Evolutionary conservation across 2,888 invertebrate genomes (phyloP), one percentile per base, ranked within the genome.

Genomic region (Hirtodrosophila cameraria): DNA sequence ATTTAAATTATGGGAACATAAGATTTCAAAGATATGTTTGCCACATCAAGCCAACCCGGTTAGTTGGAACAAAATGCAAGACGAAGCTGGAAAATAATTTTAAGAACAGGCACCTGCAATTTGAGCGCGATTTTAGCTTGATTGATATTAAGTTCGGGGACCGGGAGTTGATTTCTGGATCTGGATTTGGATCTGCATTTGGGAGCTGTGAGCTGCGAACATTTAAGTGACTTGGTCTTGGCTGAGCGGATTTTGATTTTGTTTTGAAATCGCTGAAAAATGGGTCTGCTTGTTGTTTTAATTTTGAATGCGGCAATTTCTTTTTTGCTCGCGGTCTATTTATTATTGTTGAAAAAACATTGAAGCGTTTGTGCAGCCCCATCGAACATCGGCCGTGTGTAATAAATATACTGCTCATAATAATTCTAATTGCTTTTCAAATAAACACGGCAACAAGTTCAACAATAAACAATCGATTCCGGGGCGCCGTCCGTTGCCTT

Each of bases 1-100:
- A 88, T 79, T 86, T 89, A 90, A 89, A 89, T 89, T 89, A 90
- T 89, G 89, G 90, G 90, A 90, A 90, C 84, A 75, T 76, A 74
- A 82, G 58, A 78, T 80, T 78, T 74, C 72, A 64, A 78, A 12
- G 7, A 6, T 12, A 48, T 42, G 60, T 38, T 82, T 42, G 65
- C 52, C 12, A 36, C 11, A 3, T 18, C 30, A 52, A 53, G 57
- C 52, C 49, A n/a, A n/a, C n/a, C n/a, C n/a, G n/a, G n/a, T 38
- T 25, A 33, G 41, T 23, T n/a, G 25, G 33, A 45, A 31, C 9
- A 6, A 30, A 20, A 6, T 23, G 41, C 33, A 55, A 43, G 41
- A 5, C 42, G 30, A 43, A 53, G 8, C 53, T 50, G 45, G 50
- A 25, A 45, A 59, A 59, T 71, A 64, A 80, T 71, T 83, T 76